Conservation (phyloP, 2,797 vertebrate species). For the Mareca strepera region DNA sequence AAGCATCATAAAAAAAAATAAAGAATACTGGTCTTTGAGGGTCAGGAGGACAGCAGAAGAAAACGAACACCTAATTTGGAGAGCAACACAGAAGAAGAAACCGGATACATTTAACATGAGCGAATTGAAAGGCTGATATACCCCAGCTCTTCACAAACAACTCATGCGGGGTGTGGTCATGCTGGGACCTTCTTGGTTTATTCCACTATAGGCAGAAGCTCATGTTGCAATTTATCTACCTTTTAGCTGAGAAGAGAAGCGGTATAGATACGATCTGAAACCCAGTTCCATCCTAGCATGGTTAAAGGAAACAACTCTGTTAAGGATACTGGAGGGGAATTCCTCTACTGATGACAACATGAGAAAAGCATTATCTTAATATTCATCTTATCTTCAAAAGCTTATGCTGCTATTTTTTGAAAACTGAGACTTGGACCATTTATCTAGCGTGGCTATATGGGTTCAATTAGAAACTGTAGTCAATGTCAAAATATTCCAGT, state of each 20-base stretch:
- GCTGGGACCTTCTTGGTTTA: background rate
- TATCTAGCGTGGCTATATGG: background rate
- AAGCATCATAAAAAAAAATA: background rate
- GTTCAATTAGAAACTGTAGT: background rate
- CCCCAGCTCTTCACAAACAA: background rate
- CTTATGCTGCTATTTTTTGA: conserved; percentile 37
- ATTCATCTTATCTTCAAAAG: conserved; percentile 54
- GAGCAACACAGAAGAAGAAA: background rate
- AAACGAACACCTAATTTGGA: background rate
- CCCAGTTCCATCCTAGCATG: background rate
- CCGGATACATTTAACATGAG: background rate
- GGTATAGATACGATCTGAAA: conserved; percentile 28
- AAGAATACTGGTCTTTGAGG: background rate
- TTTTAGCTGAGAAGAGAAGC: background rate
- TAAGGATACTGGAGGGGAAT: conserved; percentile 62
- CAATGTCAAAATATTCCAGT: background rate
- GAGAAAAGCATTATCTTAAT: conserved; percentile 65
- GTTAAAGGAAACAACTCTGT: conserved; percentile 47
- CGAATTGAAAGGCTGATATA: background rate
- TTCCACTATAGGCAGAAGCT: conserved; percentile 11
- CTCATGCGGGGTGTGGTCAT: background rate
- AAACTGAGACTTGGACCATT: conserved; percentile 24
- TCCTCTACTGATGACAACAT: conserved; percentile 63
- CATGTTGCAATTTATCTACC: background rate
- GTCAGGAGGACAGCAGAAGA: background rate